These are phyloP conservation scores for Xanthia icteritia DNA, from an alignment of 2,888 invertebrate genomes.

Conservation along the genomic window DNA sequence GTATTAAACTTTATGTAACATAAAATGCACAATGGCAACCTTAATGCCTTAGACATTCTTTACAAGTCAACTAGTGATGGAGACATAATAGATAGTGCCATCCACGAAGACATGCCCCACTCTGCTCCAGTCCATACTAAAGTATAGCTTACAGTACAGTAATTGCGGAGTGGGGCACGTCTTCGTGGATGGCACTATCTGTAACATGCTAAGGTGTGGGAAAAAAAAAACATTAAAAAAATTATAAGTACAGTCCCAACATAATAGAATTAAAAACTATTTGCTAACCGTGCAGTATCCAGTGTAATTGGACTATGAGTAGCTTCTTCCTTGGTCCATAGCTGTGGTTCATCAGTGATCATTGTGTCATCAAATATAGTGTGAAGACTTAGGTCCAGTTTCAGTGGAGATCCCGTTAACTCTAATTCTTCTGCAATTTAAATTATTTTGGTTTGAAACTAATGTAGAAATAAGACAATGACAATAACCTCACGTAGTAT, in stretches of 20 bases:
- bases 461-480: not conserved
- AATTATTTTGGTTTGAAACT: not conserved
- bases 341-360: conserved; percentile 83
- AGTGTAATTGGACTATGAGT: conserved; percentile 81
- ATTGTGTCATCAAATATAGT: conserved; percentile 86
- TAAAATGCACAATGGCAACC: not conserved
- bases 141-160: too few species aligned
- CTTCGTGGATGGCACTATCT: too few species aligned
- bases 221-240: not conserved
- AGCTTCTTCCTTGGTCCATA: conserved; percentile 87
- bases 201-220: not conserved
- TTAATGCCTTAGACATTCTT: not conserved
- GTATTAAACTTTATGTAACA: not conserved
- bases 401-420: conserved; percentile 89
- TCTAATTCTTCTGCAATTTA: conserved; percentile 83
- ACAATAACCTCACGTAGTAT: not conserved
- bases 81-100: too few species aligned
- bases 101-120: too few species aligned
- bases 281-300: conserved; percentile 82
- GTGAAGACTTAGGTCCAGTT: conserved; percentile 87
- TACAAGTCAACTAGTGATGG: not conserved
- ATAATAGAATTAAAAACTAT: not conserved
- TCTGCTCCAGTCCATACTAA: too few species aligned
- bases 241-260: too few species aligned
- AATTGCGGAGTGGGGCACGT: too few species aligned